Conservation (phyloP, 2,113 vertebrate genomes). For the Anser cygnoides region DNA sequence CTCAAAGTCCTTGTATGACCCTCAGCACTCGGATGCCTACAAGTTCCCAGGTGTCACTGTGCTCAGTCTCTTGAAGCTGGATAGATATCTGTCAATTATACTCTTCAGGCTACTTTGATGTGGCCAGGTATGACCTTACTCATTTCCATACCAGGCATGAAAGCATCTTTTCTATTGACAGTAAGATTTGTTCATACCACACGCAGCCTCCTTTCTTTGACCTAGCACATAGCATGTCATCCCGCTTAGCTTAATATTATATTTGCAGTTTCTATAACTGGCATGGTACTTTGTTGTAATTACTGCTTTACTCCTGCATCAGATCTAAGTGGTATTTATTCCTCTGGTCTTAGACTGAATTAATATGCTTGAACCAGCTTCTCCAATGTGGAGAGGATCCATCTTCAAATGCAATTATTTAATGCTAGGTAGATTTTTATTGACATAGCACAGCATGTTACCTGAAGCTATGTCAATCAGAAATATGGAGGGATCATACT, state of each 20-base stretch:
- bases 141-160: conserved; percentile 65
- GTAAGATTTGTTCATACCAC: conserved; percentile 42
- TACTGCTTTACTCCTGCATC: conserved; percentile 20
- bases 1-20: conserved; percentile 57
- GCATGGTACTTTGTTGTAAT: conserved; percentile 3
- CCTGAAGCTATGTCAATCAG: conserved; percentile 29
- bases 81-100: conserved; percentile 70
- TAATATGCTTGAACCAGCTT: neutral
- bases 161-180: conserved; percentile 54
- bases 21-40: conserved; percentile 19
- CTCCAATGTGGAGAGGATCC: conserved; percentile 24
- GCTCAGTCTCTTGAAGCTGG: conserved; percentile 30
- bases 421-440: conserved; percentile 51
- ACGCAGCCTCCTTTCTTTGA: neutral
- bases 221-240: neutral
- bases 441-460: conserved; percentile 19
- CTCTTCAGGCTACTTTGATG: conserved; percentile 55
- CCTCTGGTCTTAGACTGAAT: conserved; percentile 28
- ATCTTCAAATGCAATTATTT: conserved; percentile 43
- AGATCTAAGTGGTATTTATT: neutral
- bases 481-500: neutral
- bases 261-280: conserved; percentile 34
- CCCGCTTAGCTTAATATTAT: neutral
- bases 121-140: conserved; percentile 63
- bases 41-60: conserved; percentile 25